Evolutionary conservation across 2,888 invertebrate species (phyloP), one percentile per base, ranked within the genome.

Genomic region (Laothoe populi): DNA sequence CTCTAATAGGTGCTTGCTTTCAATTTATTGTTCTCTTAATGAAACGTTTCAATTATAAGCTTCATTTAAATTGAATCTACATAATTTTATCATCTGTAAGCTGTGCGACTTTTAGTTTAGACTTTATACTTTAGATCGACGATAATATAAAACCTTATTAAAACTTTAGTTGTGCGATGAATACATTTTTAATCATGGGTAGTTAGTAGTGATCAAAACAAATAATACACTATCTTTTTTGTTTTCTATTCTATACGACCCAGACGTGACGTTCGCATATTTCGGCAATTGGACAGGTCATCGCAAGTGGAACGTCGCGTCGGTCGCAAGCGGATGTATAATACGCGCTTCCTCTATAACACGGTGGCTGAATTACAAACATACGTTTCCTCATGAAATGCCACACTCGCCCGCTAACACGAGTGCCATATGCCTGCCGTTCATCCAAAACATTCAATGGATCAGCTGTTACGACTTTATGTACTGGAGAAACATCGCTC

Each of bases 311-410:
- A n/a, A 57, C 61, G 57, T 60, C 62, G 59, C 63, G 63, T n/a
- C n/a, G n/a, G n/a, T n/a, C n/a, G n/a, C n/a, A n/a, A 69, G 31
- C 81, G 79, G 80, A 79, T 78, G 82, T 79, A 75, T 67, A 65
- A 53, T 64, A 69, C 68, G 70, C 71, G 74, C 76, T 79, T 81
- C 84, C 83, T 79, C 74, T 70, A 64, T 66, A 64, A 64, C 69
- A 68, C 69, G 73, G 77, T 77, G 75, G 66, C 67, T 73, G 73
- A 72, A 78, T 73, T 79, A 77, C 72, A 73, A 75, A 78, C 74
- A 74, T 63, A 65, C 69, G 62, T 62, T 72, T 70, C 70, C 72
- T 65, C 46, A 59, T 63, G 57, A 53, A 64, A 61, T 45, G 7
- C 24, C 13, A n/a, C n/a, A n/a, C 42, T 42, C 35, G 46, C 2